These are phyloP conservation scores for Ceyx melanurus DNA, from an alignment of 2,113 vertebrate genomes.

Conservation along the genomic window DNA sequence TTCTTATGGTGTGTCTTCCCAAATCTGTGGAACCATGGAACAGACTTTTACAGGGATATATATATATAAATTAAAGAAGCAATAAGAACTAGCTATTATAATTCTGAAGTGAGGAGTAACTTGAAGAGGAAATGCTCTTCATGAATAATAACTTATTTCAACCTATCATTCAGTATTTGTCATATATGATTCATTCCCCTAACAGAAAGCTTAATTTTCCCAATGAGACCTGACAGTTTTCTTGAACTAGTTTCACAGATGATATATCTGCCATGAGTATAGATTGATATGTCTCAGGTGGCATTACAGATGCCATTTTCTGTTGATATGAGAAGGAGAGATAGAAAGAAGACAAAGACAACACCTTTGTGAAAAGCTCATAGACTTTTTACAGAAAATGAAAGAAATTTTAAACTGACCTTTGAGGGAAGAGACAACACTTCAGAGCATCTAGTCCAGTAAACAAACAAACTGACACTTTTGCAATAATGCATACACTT, in stretches of 20 bases:
- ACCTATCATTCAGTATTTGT: slow-evolving; percentile 23
- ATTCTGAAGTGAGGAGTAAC: background rate
- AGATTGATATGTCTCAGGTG: slow-evolving; percentile 20
- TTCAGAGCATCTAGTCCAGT: background rate
- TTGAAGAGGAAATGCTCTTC: background rate
- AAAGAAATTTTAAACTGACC: slow-evolving; percentile 33
- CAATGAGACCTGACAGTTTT: slow-evolving; percentile 34
- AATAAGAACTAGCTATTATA: background rate
- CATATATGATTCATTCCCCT: slow-evolving; percentile 35
- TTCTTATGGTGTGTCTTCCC: background rate
- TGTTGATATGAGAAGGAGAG: background rate
- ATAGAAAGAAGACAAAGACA: background rate
- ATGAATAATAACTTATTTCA: background rate
- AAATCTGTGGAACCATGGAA: background rate
- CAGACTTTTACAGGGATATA: background rate
- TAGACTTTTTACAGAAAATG: slow-evolving; percentile 5
- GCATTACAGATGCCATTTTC: background rate
- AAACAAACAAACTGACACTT: slow-evolving; percentile 24
- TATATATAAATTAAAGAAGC: background rate
- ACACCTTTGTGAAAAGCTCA: slow-evolving; percentile 3
- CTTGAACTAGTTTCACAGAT: slow-evolving; percentile 24
- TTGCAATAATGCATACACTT: background rate
- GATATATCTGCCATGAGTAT: background rate
- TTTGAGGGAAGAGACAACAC: background rate
- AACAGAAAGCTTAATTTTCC: slow-evolving; percentile 42